Percentiles rank a stretch among this genome's conserved stretches.
phyloP scores from a whole-genome alignment of 2,888 invertebrate genomes.

The Lycia hirtaria region DNA sequence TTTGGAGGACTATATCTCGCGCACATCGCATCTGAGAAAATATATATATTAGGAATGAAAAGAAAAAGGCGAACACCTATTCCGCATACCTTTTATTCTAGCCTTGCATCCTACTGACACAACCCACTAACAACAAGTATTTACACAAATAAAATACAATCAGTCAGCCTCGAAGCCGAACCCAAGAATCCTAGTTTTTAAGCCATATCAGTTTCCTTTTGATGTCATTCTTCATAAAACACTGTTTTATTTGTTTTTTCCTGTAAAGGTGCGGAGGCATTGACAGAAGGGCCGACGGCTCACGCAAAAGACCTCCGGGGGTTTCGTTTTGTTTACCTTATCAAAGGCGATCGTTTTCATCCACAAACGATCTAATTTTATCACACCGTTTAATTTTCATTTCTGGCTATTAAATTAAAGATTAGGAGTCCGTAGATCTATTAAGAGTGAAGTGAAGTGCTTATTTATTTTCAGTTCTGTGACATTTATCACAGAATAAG shows the following conservation, averaged over 20 bases:
- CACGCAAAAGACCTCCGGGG: conserved; percentile 32
- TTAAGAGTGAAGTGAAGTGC: no score
- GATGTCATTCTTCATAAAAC: conserved; percentile 39
- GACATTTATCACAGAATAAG: no score
- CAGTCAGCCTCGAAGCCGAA: neutral
- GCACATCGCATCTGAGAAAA: no score
- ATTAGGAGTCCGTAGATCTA: conserved; percentile 34
- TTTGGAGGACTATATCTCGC: no score
- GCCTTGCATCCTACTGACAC: no score
- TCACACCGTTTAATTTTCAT: conserved; percentile 48
- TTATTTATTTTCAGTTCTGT: no score
- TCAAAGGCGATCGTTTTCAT: conserved; percentile 54
- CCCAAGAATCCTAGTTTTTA: conserved; percentile 9
- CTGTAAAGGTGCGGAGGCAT: conserved; percentile 36
- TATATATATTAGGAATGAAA: no score
- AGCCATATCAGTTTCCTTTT: conserved; percentile 37
- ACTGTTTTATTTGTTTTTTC: conserved; percentile 53
- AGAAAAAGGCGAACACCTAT: no score
- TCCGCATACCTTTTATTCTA: no score
- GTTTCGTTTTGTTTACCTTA: conserved; percentile 56
- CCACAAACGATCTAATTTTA: conserved; percentile 51
- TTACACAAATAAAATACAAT: neutral
- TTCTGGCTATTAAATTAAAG: conserved; percentile 51
- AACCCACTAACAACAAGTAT: neutral
- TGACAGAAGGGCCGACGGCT: conserved; percentile 38